These are phyloP conservation scores for Nasonia giraulti DNA, from an alignment of 1,140 invertebrate species.

Conservation along the genomic window DNA sequence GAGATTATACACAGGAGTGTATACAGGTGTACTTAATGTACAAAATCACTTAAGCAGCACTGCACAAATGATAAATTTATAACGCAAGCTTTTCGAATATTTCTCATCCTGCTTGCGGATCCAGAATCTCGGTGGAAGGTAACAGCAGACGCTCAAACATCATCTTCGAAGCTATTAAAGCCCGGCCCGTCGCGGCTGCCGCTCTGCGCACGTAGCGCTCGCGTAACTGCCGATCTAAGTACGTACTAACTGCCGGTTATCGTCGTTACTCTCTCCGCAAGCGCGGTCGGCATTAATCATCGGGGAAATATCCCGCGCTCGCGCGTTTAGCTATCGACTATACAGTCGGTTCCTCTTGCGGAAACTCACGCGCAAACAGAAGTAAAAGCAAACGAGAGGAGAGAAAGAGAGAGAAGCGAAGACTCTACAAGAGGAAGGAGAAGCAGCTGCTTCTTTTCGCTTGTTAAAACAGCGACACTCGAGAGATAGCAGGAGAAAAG, in stretches of 20 bases:
- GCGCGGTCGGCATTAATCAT: constrained; percentile 17
- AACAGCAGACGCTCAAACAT: not conserved
- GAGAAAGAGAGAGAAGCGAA: not conserved
- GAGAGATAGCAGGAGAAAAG: not conserved
- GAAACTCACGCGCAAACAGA: not conserved
- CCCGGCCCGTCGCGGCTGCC: not conserved
- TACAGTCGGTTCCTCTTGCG: too few relatives aligned
- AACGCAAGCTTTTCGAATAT: not conserved
- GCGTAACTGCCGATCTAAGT: constrained; percentile 53
- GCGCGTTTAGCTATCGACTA: not conserved
- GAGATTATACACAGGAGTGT: too few relatives aligned
- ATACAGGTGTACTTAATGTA: not conserved
- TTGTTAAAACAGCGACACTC: constrained; percentile 48
- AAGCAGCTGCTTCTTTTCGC: constrained; percentile 18
- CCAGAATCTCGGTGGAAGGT: not conserved
- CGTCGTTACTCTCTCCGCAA: constrained; percentile 17
- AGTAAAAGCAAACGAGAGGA: constrained; percentile 24
- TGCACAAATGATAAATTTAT: constrained; percentile 21
- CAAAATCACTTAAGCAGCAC: not conserved
- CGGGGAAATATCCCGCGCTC: not conserved
- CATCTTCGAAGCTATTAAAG: constrained; percentile 28
- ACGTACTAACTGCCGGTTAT: constrained; percentile 64
- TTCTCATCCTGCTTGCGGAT: not conserved
- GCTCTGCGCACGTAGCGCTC: not conserved
- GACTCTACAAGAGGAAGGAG: constrained; percentile 13